phyloP scores from a whole-genome alignment of 2,113 vertebrate genomes.

The Urocitellus parryii region DNA sequence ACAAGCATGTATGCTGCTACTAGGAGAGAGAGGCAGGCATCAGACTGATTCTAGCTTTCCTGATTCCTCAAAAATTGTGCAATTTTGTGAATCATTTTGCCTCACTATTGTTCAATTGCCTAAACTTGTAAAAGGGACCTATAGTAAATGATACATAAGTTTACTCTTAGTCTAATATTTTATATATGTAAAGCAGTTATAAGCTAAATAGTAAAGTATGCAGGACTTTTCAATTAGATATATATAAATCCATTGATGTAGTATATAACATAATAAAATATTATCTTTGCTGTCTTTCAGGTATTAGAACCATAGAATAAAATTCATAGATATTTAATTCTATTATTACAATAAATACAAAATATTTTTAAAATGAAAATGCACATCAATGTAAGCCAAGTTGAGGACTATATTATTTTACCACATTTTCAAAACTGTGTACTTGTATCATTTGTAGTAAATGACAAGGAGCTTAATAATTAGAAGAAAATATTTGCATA shows the following conservation, averaged over 20 bases:
- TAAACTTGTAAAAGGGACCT: neutral
- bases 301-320: neutral
- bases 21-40: neutral
- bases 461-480: neutral
- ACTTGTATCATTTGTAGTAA: neutral
- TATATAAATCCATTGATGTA: neutral
- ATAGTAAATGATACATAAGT: neutral
- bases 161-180: neutral
- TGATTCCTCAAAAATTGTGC: neutral
- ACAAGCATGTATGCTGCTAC: neutral
- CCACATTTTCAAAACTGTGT: neutral
- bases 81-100: neutral
- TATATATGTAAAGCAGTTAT: neutral
- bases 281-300: neutral
- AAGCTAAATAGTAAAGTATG: neutral
- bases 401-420: neutral
- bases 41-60: neutral
- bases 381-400: neutral
- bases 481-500: slow-evolving; percentile 18
- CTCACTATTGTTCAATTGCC: neutral
- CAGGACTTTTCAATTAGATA: neutral
- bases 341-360: slow-evolving; percentile 17
- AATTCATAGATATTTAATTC: neutral
- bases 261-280: neutral
- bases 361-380: neutral